Conservation (phyloP, 2,888 invertebrate species). For the Rotaria magnacalcarata region DNA sequence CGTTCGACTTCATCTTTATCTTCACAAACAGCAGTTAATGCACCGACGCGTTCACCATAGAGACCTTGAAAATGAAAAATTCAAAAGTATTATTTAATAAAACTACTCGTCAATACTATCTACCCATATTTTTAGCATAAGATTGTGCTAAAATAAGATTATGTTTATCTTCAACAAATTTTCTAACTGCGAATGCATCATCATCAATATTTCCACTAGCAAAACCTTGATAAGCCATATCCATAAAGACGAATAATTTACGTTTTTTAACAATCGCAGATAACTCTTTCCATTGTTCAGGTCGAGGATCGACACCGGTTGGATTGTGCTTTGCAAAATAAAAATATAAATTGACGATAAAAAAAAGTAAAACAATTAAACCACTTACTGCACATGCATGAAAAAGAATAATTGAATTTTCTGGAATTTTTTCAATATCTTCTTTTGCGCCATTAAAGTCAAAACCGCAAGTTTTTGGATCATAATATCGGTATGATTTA, state of each 20-base stretch:
- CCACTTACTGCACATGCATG: slow-evolving; percentile 77
- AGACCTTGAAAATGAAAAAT: slow-evolving; percentile 1
- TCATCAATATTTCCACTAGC: slow-evolving; percentile 70
- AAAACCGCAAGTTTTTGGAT: slow-evolving; percentile 84
- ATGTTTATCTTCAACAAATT: slow-evolving; percentile 82
- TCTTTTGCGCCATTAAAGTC: slow-evolving; percentile 82
- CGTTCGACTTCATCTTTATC: slow-evolving; percentile 72
- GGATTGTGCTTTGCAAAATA: slow-evolving; percentile 72
- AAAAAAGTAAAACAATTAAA: neutral
- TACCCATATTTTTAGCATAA: slow-evolving; percentile 91
- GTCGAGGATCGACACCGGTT: slow-evolving; percentile 65
- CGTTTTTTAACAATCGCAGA: slow-evolving; percentile 71
- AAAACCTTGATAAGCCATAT: slow-evolving; percentile 86
- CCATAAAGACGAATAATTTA: slow-evolving; percentile 84
- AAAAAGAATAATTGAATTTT: slow-evolving; percentile 78
- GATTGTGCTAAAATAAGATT: slow-evolving; percentile 81
- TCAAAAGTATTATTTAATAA: neutral
- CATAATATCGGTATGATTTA: slow-evolving; percentile 86
- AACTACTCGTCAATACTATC: too few relatives aligned
- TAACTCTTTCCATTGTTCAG: slow-evolving; percentile 82
- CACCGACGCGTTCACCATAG: slow-evolving; percentile 82
- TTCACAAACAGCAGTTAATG: slow-evolving; percentile 73
- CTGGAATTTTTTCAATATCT: slow-evolving; percentile 89
- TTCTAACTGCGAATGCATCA: slow-evolving; percentile 81
- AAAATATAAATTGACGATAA: neutral